These are phyloP conservation scores for Thalassophryne amazonica DNA, from an alignment of 2,797 vertebrate species.

Conservation along the genomic window DNA sequence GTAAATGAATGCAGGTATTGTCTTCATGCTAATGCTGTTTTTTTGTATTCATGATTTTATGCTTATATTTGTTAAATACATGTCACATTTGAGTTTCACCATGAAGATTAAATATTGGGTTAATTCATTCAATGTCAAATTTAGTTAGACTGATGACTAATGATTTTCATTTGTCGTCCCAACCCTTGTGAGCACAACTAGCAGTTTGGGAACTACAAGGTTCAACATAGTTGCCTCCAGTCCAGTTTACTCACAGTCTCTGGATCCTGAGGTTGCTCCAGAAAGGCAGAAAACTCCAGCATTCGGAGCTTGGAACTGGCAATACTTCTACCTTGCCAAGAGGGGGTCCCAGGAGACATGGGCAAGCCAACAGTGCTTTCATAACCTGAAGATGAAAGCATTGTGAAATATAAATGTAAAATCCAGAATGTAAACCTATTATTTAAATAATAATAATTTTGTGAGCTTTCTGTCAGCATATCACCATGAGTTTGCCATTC, in stretches of 20 bases:
- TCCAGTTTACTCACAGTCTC: conserved; percentile 81
- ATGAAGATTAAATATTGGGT: no score
- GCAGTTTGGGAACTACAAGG: not conserved
- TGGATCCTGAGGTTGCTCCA: conserved; percentile 91
- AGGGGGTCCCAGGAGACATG: conserved; percentile 81
- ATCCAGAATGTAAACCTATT: no score
- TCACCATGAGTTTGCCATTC: conserved; percentile 3
- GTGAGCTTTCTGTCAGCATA: conserved; percentile 13
- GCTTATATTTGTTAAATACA: no score
- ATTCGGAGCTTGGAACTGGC: conserved; percentile 91
- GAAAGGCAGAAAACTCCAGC: conserved; percentile 94
- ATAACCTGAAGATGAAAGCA: conserved; percentile 77
- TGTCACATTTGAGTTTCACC: no score
- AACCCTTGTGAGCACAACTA: no score
- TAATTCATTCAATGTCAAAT: no score
- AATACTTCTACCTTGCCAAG: conserved; percentile 91
- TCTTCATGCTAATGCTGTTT: no score
- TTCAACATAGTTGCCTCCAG: not conserved
- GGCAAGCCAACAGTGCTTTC: conserved; percentile 84
- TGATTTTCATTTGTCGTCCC: no score
- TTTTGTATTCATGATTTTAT: no score
- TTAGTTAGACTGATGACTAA: no score
- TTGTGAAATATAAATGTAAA: no score
- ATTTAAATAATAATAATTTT: conserved; percentile 23
- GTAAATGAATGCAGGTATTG: no score